Percentiles rank a stretch among this genome's conserved stretches.
These are phyloP conservation scores for Drosophila diplacantha DNA, from an alignment of 2,888 invertebrate genomes.

Conservation along the genomic window DNA sequence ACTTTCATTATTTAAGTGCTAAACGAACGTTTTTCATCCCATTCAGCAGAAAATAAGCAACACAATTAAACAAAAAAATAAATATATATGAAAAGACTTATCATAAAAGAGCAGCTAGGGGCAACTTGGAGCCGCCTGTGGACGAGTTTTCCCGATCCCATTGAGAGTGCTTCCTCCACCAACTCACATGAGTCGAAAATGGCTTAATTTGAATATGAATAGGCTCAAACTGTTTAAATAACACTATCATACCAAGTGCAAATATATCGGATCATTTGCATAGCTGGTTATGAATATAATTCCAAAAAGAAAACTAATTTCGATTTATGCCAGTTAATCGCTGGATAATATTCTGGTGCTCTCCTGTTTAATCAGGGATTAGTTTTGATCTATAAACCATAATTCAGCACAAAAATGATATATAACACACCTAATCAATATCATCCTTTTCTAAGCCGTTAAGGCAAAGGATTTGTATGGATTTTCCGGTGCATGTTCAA, in stretches of 20 bases:
- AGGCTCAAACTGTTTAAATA: slow-evolving; percentile 30
- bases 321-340: background rate
- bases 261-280: slow-evolving; percentile 23
- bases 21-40: slow-evolving; percentile 42
- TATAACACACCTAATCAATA: background rate
- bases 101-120: background rate
- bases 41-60: slow-evolving; percentile 26
- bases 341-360: background rate
- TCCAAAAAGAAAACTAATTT: slow-evolving; percentile 1
- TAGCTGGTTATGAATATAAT: slow-evolving; percentile 25
- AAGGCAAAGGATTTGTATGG: background rate
- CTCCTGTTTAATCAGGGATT: background rate
- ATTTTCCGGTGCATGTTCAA: background rate
- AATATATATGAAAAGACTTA: slow-evolving; percentile 5
- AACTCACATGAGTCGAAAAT: slow-evolving; percentile 32
- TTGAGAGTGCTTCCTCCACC: slow-evolving; percentile 1
- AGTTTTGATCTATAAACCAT: background rate
- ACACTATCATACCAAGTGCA: slow-evolving; percentile 29
- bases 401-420: background rate
- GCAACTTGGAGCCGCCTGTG: slow-evolving; percentile 10
- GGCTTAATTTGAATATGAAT: slow-evolving; percentile 38
- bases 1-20: slow-evolving; percentile 46
- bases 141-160: slow-evolving; percentile 20
- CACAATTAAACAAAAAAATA: slow-evolving; percentile 18
- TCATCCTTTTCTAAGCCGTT: background rate